Evolutionary conservation across 2,113 vertebrate species (phyloP), one percentile per base, ranked within the genome.

Genomic region (Meles meles): DNA sequence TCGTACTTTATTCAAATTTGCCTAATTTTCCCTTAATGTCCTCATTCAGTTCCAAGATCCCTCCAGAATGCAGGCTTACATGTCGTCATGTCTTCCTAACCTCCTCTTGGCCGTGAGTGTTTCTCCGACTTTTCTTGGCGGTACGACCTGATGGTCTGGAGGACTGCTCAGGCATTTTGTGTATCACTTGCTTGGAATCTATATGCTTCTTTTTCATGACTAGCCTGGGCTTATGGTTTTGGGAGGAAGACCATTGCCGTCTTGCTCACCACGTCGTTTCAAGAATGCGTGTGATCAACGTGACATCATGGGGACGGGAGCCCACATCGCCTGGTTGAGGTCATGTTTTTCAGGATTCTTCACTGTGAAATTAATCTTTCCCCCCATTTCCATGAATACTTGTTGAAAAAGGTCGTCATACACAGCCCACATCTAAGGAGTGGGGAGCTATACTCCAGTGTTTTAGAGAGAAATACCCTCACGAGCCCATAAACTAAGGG

Each of bases 211-310:
- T 34, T 37, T 55, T 42, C 27, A 25, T 42, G 21, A 13, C 6
- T n/a, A 12, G 29, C 10, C 2, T 9, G 71, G 25, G 27, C 25
- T n/a, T 25, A 29, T 0, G 59, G 71, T 55, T 89, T 77, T 31
- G n/a, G 55, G 27, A 42, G 25, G 39, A 93, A 49, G 80, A 37
- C 25, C 49, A 21, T 39, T 29, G 5, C 72, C 15, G n/a, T 1
- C 37, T 14, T 69, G 25, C 44, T 20, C 29, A 13, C 57, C 65
- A 9, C 31, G 18, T 14, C 34, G 3, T 13, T 23, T 12, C 34
- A 37, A 3, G 72, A 63, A 20, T 18, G 27, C 20, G 7, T 21
- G 0, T 1, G 7, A 23, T 29, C 57, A 7, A 5, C 2, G 13
- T 14, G 55, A 9, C 13, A 2, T 21, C 34, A 29, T 34, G 5